Percentiles rank a stretch among this genome's conserved stretches.
phyloP scores from a whole-genome alignment of 23 tunicate species.

The Ciona savignyi region DNA sequence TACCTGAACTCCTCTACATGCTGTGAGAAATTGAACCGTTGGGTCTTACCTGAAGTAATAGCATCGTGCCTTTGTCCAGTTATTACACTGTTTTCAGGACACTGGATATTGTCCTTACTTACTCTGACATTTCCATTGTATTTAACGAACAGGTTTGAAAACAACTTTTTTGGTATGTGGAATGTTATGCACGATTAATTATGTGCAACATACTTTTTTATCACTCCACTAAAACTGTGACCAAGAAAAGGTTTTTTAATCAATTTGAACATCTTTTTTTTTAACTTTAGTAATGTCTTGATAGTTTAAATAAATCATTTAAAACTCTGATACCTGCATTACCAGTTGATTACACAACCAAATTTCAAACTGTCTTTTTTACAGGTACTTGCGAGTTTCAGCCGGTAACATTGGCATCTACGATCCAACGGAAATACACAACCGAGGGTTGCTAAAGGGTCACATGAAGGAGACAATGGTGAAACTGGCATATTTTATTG shows the following conservation, averaged over 20 bases:
- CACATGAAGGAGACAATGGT: constrained; percentile 88
- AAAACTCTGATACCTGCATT: no score
- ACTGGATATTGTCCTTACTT: constrained; percentile 63
- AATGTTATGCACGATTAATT: constrained; percentile 1
- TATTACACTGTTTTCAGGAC: constrained; percentile 34
- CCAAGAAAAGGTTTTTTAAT: no score
- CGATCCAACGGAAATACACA: constrained; percentile 98
- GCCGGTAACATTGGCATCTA: constrained; percentile 83
- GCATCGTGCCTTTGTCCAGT: constrained; percentile 10
- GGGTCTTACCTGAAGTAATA: constrained; percentile 68
- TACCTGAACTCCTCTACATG: constrained; percentile 91
- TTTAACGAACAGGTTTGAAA: constrained; percentile 47
- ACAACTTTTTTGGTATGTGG: not conserved
- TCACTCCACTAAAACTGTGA: no score
- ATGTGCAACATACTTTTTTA: no score
- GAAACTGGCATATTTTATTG: constrained; percentile 60
- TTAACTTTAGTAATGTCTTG: no score
- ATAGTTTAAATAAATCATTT: no score
- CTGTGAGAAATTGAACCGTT: constrained; percentile 66
- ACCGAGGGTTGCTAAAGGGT: constrained; percentile 61
- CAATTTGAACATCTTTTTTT: no score
- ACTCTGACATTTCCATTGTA: constrained; percentile 48
- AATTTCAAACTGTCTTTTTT: no score
- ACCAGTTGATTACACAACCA: no score
- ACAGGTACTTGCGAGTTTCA: constrained; percentile 42